Percentiles rank a stretch among this genome's conserved stretches.
Evolutionary conservation across 1,140 invertebrate genomes (phyloP).

Genomic region (Euglossa dilemma): DNA sequence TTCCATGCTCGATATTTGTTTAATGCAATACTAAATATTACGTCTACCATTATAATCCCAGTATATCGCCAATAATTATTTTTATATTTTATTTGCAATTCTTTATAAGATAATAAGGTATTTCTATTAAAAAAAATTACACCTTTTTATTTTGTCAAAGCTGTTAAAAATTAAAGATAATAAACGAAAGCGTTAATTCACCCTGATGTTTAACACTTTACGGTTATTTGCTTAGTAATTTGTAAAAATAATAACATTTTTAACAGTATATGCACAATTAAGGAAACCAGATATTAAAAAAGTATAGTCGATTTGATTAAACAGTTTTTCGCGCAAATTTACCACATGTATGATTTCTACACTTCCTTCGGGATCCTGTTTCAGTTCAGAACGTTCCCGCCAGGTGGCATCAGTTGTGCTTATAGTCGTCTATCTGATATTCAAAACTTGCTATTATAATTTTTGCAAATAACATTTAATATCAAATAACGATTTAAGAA

Average conservation of each 20-base stretch:
- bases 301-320: slow-evolving; percentile 11
- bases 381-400: slow-evolving; percentile 5
- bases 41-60: no score
- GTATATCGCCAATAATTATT: no score
- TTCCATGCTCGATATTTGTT: no score
- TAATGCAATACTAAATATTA: no score
- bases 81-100: neutral
- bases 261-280: neutral
- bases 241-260: slow-evolving; percentile 10
- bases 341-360: neutral
- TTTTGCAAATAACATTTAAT: no score
- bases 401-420: slow-evolving; percentile 37
- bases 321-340: slow-evolving; percentile 12
- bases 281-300: neutral
- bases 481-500: no score
- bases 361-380: neutral
- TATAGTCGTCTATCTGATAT: neutral
- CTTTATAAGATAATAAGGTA: neutral
- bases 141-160: neutral
- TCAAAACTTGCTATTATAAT: neutral
- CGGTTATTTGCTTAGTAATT: neutral
- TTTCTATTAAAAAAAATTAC: neutral
- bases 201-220: no score
- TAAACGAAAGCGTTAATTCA: no score
- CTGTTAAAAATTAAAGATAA: no score